These are phyloP conservation scores for Drosophila littoralis DNA, from an alignment of 1,140 invertebrate genomes.

Conservation along the genomic window DNA sequence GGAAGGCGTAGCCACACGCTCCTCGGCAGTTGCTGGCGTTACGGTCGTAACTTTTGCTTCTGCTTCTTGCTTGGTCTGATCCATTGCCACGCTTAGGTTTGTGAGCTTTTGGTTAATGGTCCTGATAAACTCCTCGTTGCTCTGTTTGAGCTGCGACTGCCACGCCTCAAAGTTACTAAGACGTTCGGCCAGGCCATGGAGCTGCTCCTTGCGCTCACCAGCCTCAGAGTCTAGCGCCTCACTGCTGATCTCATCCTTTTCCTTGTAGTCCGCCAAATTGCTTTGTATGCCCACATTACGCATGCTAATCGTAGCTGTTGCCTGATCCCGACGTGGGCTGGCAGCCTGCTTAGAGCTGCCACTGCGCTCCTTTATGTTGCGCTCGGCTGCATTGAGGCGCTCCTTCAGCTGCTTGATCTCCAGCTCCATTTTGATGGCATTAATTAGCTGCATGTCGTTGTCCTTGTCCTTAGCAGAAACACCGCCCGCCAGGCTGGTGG, in stretches of 20 bases:
- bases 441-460: constrained; percentile 78
- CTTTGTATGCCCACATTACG: constrained; percentile 73
- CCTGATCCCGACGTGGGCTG: constrained; percentile 52
- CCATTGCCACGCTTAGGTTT: constrained; percentile 54
- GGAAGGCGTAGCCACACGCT: constrained; percentile 47
- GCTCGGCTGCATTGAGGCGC: constrained; percentile 75
- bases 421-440: constrained; percentile 82
- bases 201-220: constrained; percentile 58
- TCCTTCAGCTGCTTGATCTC: constrained; percentile 83
- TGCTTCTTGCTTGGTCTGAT: constrained; percentile 45
- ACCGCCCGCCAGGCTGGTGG: constrained; percentile 5
- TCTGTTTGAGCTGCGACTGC: constrained; percentile 60
- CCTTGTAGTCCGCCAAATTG: constrained; percentile 71
- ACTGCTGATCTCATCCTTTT: constrained; percentile 59
- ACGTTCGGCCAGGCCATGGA: constrained; percentile 59
- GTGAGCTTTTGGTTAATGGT: constrained; percentile 69
- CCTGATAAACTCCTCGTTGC: constrained; percentile 68
- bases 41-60: background rate
- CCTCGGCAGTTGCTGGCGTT: constrained; percentile 13
- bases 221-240: constrained; percentile 42
- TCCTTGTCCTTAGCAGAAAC: constrained; percentile 44
- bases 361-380: constrained; percentile 69
- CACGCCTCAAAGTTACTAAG: constrained; percentile 66
- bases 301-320: constrained; percentile 10
- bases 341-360: constrained; percentile 21